phyloP scores from a whole-genome alignment of 2,797 vertebrate genomes.

The Gallinago stenura region DNA sequence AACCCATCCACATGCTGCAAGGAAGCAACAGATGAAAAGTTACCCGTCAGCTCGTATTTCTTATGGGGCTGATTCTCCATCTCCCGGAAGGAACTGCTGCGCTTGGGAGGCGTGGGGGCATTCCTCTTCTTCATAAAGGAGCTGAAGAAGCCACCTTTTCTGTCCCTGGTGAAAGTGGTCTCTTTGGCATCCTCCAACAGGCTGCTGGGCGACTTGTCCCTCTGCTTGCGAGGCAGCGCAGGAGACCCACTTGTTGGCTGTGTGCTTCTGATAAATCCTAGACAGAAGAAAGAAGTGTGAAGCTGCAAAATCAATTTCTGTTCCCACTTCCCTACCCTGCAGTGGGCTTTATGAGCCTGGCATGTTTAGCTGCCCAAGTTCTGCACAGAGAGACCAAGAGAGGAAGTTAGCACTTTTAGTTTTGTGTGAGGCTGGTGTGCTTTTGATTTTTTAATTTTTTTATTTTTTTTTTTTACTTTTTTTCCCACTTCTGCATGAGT shows the following conservation, averaged over 20 bases:
- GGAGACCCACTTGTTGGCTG: conserved; percentile 87
- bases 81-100: conserved; percentile 97
- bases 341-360: background rate
- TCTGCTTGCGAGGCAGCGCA: conserved; percentile 94
- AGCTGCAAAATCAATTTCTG: background rate
- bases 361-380: background rate
- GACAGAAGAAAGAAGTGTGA: background rate
- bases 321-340: background rate
- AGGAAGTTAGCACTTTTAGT: background rate
- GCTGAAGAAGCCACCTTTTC: conserved; percentile 98
- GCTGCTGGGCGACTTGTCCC: conserved; percentile 94
- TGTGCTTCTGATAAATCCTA: conserved; percentile 81
- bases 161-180: conserved; percentile 93
- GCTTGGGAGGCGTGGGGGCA: conserved; percentile 93
- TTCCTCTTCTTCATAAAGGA: conserved; percentile 99
- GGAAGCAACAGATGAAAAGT: conserved; percentile 86
- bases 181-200: conserved; percentile 92
- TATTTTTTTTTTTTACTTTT: background rate
- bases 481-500: accelerated
- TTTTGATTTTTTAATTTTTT: background rate
- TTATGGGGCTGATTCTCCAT: conserved; percentile 98
- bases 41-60: conserved; percentile 93
- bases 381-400: background rate
- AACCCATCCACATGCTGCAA: conserved; percentile 89
- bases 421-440: background rate